Evolutionary conservation across 2,113 vertebrate genomes (phyloP), one percentile per base, ranked within the genome.

Genomic region (Tragulus kanchil): DNA sequence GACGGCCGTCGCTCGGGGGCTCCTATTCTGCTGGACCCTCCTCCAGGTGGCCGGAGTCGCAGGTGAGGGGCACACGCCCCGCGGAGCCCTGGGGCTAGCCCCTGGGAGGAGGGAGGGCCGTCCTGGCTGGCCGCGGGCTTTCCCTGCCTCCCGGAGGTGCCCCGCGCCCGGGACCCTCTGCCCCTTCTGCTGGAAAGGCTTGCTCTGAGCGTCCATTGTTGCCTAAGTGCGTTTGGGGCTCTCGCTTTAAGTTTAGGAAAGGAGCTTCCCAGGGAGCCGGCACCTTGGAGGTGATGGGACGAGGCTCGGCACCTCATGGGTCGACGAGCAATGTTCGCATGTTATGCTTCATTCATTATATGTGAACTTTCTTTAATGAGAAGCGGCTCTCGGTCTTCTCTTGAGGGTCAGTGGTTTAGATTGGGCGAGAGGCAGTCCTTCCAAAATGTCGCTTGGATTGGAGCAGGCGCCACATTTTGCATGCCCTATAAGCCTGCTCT

Each of bases 11-110:
- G 48, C 90, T 6, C 62, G n/a, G 91, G 89, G 93, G 50, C 92
- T 92, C 0, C 64, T 78, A 2, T 85, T 98, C 8, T 52, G 58
- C 77, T 97, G 95, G 83, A 31, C 93, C n/a, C 54, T 98, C 0
- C 16, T 61, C 67, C 97, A 87, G 86, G 89, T 85, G 86, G 23
- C 84, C 1, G 15, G 48, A 6, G 83, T 36, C n/a, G 31, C 93
- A 94, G 97, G 98, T 98, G 92, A 97, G 97, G 94, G 62, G 58
- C 93, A 23, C 31, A 50, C 48, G 45, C 2, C 54, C 25, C 7
- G 14, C 6, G 28, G 14, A 92, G 10, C 9, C 28, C 8, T 16
- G 1, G 16, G 16, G 58, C 12, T 10, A 25, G 2, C 50, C 11
- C 67, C 50, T 13, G n/a, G 26, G 4, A 16, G 61, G n/a, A 25